These are phyloP conservation scores for Cavia porcellus DNA, from an alignment of 2,113 vertebrate genomes.

Conservation along the genomic window DNA sequence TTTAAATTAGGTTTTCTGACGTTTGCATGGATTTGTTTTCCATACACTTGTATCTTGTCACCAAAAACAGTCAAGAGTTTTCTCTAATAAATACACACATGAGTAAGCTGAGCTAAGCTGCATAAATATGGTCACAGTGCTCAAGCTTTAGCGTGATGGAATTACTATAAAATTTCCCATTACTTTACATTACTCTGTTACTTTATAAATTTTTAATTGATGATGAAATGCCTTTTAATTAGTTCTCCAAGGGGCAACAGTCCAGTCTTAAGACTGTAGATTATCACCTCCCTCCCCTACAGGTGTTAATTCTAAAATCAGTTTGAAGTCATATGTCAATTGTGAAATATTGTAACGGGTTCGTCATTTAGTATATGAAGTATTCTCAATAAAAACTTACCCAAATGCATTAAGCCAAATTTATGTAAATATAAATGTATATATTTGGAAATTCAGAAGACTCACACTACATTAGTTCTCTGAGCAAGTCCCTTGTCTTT, in stretches of 20 bases:
- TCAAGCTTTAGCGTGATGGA: background rate
- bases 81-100: background rate
- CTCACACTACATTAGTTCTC: background rate
- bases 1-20: background rate
- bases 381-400: conserved; percentile 18
- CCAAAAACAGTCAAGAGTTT: conserved; percentile 2
- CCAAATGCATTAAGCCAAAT: conserved; percentile 5
- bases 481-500: background rate
- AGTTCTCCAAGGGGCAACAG: background rate
- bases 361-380: background rate
- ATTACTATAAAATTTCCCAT: background rate
- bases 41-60: background rate
- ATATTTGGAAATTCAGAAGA: conserved; percentile 8
- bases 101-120: background rate
- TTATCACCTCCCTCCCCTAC: background rate
- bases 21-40: conserved; percentile 6
- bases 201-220: conserved; percentile 17
- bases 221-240: conserved; percentile 1
- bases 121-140: background rate
- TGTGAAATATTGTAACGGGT: background rate
- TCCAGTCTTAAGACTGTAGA: background rate
- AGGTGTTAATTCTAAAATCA: background rate
- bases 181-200: background rate
- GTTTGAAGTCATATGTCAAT: background rate
- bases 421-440: background rate